A percentile compares a stretch with the other conserved stretches of the same genome.
Evolutionary conservation across 2,797 vertebrate genomes (phyloP).

Genomic region (Xerus rutilus): DNA sequence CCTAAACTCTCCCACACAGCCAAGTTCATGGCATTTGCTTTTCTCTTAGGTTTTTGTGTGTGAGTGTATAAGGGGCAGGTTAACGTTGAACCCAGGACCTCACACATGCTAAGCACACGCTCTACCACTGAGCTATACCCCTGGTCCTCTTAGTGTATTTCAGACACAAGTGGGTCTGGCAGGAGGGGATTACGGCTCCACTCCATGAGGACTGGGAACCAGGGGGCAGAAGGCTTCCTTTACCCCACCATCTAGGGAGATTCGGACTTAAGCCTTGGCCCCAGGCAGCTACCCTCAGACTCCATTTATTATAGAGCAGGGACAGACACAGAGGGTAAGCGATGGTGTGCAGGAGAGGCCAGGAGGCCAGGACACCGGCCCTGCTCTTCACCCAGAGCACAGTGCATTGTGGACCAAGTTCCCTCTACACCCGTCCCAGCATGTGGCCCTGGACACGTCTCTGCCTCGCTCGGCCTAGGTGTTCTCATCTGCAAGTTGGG

Average conservation of each 20-base stretch:
- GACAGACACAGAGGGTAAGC: not conserved
- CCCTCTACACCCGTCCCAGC: accelerated
- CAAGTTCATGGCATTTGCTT: not conserved
- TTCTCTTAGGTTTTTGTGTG: not conserved
- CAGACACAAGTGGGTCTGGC: not conserved
- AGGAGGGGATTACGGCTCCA: too few species aligned
- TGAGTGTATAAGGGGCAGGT: too few species aligned
- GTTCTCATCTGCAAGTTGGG: not conserved
- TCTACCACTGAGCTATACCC: not conserved
- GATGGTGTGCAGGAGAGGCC: not conserved
- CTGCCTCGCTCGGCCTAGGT: not conserved
- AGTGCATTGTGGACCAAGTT: not conserved
- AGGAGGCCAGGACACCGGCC: not conserved
- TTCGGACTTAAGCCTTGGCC: not conserved
- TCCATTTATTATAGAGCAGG: not conserved
- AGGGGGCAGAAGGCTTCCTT: not conserved
- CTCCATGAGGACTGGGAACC: not conserved
- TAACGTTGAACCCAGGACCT: not conserved
- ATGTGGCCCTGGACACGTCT: not conserved
- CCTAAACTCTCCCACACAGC: not conserved
- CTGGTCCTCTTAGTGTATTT: not conserved
- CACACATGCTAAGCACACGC: too few species aligned
- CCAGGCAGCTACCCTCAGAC: not conserved
- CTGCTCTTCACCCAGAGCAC: not conserved
- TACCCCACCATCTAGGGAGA: not conserved